Evolutionary conservation across 1,140 invertebrate genomes (phyloP).

Genomic region (Lutraria rhynchaena): DNA sequence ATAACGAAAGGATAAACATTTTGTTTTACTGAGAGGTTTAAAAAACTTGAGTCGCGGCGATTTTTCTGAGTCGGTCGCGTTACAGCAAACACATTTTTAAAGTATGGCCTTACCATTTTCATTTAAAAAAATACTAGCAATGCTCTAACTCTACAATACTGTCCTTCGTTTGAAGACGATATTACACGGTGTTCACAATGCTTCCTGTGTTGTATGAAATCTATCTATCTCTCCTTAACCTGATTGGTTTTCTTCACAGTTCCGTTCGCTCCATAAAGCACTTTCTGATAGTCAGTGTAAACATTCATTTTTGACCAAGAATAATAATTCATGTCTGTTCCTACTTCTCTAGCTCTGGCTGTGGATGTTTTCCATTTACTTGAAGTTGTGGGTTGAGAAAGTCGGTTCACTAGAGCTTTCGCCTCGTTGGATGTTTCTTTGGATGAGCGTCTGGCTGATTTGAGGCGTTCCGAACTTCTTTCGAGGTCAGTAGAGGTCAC

Average conservation of each 20-base stretch:
- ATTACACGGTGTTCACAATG: no score
- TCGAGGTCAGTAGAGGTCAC: not conserved
- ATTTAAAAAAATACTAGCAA: no score
- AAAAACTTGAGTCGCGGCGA: no score
- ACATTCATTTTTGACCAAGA: slow-evolving; percentile 57
- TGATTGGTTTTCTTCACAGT: slow-evolving; percentile 7
- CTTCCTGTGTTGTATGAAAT: no score
- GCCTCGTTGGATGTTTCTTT: not conserved
- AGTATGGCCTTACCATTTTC: no score
- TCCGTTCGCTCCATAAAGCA: slow-evolving; percentile 38
- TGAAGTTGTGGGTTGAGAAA: slow-evolving; percentile 37
- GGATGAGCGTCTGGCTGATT: not conserved
- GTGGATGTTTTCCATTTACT: slow-evolving; percentile 33
- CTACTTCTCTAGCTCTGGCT: slow-evolving; percentile 29
- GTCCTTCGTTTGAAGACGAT: no score
- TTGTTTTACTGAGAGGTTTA: no score
- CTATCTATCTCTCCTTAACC: slow-evolving; percentile 11
- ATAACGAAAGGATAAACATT: no score
- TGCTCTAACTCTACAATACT: no score
- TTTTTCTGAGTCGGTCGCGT: no score
- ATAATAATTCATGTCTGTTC: slow-evolving; percentile 56
- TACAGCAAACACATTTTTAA: no score
- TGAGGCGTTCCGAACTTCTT: not conserved
- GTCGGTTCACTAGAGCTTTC: slow-evolving; percentile 8
- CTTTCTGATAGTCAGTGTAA: slow-evolving; percentile 49